A percentile compares a stretch with the other conserved stretches of the same genome.
These are phyloP conservation scores for Emmelina monodactyla DNA, from an alignment of 2,888 invertebrate species.

Conservation along the genomic window DNA sequence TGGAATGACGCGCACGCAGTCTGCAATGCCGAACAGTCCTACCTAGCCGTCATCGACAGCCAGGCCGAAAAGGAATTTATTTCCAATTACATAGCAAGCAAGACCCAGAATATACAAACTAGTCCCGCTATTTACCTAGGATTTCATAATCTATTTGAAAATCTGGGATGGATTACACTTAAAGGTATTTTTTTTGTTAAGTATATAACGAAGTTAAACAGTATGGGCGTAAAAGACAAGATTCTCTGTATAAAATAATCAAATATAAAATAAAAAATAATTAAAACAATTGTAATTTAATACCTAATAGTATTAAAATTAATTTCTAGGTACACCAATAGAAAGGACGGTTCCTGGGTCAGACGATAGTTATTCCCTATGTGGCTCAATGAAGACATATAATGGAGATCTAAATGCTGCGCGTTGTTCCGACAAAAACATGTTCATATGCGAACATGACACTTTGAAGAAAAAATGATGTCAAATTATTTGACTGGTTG, in stretches of 20 bases:
- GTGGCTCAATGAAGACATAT: slow-evolving; percentile 9
- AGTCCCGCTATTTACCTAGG: slow-evolving; percentile 14
- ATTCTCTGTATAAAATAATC: too few species aligned
- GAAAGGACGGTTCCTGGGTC: too few species aligned
- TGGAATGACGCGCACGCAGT: slow-evolving; percentile 36
- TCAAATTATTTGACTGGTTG: not conserved
- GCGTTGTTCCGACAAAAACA: slow-evolving; percentile 1
- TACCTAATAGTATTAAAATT: too few species aligned
- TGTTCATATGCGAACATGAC: slow-evolving; percentile 12
- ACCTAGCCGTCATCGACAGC: slow-evolving; percentile 34
- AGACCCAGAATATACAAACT: too few species aligned
- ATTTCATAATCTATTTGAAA: slow-evolving; percentile 19
- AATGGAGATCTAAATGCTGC: slow-evolving; percentile 9
- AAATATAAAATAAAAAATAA: too few species aligned
- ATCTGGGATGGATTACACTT: slow-evolving; percentile 26
- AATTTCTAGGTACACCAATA: too few species aligned
- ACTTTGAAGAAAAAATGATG: not conserved
- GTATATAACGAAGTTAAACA: slow-evolving; percentile 4
- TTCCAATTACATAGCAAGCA: too few species aligned
- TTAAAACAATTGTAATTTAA: too few species aligned
- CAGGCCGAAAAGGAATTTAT: slow-evolving; percentile 28
- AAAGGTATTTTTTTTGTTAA: slow-evolving; percentile 22
- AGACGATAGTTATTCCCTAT: too few species aligned
- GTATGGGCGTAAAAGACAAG: slow-evolving; percentile 8
- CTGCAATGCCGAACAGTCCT: slow-evolving; percentile 36